Conservation (phyloP, 2,888 invertebrate genomes). For the Patella pellucida region DNA sequence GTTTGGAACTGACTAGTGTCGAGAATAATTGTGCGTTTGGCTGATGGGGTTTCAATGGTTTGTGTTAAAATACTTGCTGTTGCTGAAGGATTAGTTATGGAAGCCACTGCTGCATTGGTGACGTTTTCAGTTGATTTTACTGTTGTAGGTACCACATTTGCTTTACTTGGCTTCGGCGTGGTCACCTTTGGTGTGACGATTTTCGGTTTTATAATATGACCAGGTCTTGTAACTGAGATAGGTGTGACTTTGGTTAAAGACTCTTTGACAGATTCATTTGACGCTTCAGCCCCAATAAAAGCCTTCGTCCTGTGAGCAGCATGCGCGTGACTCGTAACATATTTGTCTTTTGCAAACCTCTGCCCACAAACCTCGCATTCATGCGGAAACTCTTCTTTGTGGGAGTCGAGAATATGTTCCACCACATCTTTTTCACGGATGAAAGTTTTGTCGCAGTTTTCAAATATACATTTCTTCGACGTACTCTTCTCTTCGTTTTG, state of each 20-base stretch:
- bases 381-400: neutral
- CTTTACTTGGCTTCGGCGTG: neutral
- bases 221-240: no score
- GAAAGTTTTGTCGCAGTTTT: neutral
- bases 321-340: neutral
- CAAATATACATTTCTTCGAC: neutral
- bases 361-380: neutral
- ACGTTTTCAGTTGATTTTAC: neutral
- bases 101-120: neutral
- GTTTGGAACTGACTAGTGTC: neutral
- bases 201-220: no score
- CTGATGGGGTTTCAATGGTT: neutral
- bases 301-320: neutral
- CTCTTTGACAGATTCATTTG: neutral
- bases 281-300: neutral
- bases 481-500: neutral
- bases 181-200: neutral
- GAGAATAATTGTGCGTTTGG: neutral
- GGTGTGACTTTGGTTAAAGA: neutral
- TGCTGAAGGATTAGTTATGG: neutral
- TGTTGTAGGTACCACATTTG: neutral
- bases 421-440: neutral
- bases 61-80: neutral
- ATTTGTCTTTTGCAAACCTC: neutral
- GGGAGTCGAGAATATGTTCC: neutral